Evolutionary conservation across 64 coral and sea anemone species (phyloP).

Genomic region (Montipora sp.): DNA sequence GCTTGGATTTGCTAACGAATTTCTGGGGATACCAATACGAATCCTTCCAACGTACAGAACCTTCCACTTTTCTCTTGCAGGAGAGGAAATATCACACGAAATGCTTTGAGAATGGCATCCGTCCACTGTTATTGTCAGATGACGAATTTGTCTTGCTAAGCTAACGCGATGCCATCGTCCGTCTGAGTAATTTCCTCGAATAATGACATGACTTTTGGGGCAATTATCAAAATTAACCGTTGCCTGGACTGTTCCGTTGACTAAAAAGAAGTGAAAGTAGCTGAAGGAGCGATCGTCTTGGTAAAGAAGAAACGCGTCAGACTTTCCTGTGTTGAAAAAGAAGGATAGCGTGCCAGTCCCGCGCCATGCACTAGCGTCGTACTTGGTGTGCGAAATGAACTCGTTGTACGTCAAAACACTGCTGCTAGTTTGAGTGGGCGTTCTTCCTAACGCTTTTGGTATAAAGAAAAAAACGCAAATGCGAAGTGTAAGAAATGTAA

Average conservation of each 20-base stretch:
- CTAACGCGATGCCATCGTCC: conserved; percentile 72
- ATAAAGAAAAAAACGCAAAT: background rate
- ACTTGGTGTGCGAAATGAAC: background rate
- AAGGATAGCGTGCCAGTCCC: conserved; percentile 43
- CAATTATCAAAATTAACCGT: conserved; percentile 64
- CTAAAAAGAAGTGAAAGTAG: conserved; percentile 80
- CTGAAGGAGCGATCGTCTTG: conserved; percentile 66
- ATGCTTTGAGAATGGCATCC: conserved; percentile 7
- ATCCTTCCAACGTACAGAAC: conserved; percentile 58
- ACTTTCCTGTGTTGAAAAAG: conserved; percentile 40
- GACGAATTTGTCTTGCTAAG: conserved; percentile 14
- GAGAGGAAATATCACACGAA: background rate
- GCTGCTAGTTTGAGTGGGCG: background rate
- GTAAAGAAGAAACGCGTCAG: conserved; percentile 63
- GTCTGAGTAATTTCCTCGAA: conserved; percentile 79
- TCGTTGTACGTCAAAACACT: conserved; percentile 10
- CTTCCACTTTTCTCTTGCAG: background rate
- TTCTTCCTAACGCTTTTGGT: background rate
- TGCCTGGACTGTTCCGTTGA: conserved; percentile 74
- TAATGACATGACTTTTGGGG: background rate
- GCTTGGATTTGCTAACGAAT: conserved; percentile 36
- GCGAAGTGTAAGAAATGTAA: background rate
- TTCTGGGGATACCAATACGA: background rate
- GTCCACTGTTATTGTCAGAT: conserved; percentile 64
- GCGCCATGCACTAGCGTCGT: background rate